Evolutionary conservation across 2,888 invertebrate genomes (phyloP).

Genomic region (Machimus atricapillus): DNA sequence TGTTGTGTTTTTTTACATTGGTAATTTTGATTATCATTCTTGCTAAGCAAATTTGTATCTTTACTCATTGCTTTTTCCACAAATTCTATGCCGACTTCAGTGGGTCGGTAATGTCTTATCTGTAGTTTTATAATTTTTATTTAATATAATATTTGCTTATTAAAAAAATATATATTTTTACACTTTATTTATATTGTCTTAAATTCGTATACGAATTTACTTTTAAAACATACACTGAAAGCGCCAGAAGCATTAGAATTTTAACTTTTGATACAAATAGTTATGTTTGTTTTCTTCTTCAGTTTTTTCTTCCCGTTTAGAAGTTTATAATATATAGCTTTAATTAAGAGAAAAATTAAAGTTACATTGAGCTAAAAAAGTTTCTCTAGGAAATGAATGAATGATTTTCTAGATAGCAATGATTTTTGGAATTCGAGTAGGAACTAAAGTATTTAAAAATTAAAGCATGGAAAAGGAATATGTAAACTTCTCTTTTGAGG

Average conservation of each 20-base stretch:
- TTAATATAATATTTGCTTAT: constrained; percentile 2
- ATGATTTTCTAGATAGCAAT: background rate
- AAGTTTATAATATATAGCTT: background rate
- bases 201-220: constrained; percentile 40
- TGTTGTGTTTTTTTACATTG: background rate
- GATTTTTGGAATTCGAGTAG: background rate
- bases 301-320: background rate
- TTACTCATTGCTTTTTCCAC: background rate
- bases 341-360: background rate
- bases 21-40: background rate
- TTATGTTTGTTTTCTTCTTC: background rate
- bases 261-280: constrained; percentile 12
- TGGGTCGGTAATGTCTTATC: background rate
- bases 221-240: constrained; percentile 24
- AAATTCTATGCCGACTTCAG: background rate
- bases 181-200: constrained; percentile 34
- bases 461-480: background rate
- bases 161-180: constrained; percentile 35
- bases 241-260: constrained; percentile 23
- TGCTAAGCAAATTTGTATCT: background rate
- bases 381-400: background rate
- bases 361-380: background rate
- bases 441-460: background rate
- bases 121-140: background rate
- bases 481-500: background rate